A percentile compares a stretch with the other conserved stretches of the same genome.
Conservation (phyloP, 2,797 vertebrate genomes). For the Syngnathus rostellatus region DNA sequence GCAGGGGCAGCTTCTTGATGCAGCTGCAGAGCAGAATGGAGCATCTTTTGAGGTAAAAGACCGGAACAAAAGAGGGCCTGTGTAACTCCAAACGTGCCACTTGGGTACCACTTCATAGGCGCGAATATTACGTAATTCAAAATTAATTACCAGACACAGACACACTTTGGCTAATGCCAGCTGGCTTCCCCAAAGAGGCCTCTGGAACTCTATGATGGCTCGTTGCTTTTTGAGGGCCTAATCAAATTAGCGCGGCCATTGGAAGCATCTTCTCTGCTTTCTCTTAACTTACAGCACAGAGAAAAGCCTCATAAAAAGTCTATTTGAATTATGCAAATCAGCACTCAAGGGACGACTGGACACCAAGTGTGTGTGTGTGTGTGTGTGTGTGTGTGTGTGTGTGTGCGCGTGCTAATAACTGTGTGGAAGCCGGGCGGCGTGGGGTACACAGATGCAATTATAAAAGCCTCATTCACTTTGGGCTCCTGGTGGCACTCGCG, state of each 20-base stretch:
- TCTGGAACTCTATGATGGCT: constrained; percentile 51
- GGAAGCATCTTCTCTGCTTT: constrained; percentile 36
- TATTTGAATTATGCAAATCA: constrained; percentile 72
- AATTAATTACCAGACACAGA: constrained; percentile 55
- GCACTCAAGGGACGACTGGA: constrained; percentile 55
- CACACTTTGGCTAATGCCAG: constrained; percentile 34
- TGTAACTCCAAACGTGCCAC: constrained; percentile 29
- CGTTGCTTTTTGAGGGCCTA: constrained; percentile 50
- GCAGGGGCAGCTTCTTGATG: constrained; percentile 3
- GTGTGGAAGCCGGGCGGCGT: constrained; percentile 8
- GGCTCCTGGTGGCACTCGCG: constrained; percentile 62
- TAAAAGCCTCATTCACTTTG: constrained; percentile 64
- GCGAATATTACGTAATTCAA: constrained; percentile 45
- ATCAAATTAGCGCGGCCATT: constrained; percentile 64
- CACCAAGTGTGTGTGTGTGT: constrained; percentile 44
- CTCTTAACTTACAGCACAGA: constrained; percentile 37
- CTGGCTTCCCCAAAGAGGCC: constrained; percentile 38
- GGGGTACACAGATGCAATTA: constrained; percentile 67
- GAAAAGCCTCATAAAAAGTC: constrained; percentile 65
- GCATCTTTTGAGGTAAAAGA: constrained; percentile 15
- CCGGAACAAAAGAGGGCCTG: constrained; percentile 37
- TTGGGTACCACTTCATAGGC: constrained; percentile 29
- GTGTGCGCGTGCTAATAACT: constrained; percentile 45
- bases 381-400: constrained; percentile 33
- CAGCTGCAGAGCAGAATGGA: constrained; percentile 24